Percentiles rank a stretch among this genome's conserved stretches.
phyloP scores from a whole-genome alignment of 2,113 vertebrate genomes.

The Glaucomys volans region DNA sequence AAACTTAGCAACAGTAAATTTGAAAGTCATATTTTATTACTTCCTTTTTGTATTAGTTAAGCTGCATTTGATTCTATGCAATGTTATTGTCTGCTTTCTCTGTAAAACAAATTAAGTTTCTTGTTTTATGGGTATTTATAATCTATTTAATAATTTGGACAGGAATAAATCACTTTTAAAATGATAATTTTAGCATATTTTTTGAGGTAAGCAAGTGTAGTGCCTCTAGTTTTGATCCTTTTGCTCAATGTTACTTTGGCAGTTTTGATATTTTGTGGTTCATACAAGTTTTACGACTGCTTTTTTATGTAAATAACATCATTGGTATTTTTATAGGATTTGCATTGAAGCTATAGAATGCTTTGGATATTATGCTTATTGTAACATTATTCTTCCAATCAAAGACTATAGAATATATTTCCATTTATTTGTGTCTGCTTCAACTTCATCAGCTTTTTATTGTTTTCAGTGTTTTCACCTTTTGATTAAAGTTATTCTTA shows the following conservation, averaged over 20 bases:
- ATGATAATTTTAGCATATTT: neutral
- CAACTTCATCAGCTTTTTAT: neutral
- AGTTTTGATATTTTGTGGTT: neutral
- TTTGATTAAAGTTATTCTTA: neutral
- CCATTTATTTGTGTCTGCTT: neutral
- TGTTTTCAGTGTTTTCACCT: neutral
- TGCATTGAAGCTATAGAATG: neutral
- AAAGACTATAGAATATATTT: neutral
- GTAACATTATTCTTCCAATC: neutral
- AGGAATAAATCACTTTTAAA: neutral
- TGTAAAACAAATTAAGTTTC: neutral
- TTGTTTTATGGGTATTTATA: neutral
- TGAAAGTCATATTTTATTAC: neutral
- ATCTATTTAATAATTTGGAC: neutral
- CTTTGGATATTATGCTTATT: neutral
- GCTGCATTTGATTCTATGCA: neutral
- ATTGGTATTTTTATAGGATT: neutral
- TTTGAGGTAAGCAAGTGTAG: neutral
- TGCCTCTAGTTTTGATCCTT: neutral
- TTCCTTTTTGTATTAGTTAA: neutral
- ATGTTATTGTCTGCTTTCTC: neutral
- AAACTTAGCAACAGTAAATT: neutral
- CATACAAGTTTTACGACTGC: neutral
- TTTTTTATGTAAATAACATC: neutral
- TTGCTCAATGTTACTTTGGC: neutral